Conservation (phyloP, 2,113 vertebrate genomes). For the Rhinolophus ferrumequinum region DNA sequence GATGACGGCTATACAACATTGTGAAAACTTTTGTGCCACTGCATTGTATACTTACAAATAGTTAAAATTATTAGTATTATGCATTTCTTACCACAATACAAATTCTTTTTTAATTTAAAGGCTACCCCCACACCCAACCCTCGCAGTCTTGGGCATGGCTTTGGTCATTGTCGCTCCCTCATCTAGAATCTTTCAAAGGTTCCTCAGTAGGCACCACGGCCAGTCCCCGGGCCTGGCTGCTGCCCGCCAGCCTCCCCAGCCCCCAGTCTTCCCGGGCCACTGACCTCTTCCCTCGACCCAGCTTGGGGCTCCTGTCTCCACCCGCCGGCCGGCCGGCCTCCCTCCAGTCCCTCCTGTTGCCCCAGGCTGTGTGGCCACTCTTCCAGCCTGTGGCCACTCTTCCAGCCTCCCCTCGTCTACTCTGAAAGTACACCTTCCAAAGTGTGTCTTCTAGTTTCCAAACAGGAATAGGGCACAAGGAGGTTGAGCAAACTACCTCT, state of each 20-base stretch:
- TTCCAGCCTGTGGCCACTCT: neutral
- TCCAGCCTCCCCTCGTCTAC: neutral
- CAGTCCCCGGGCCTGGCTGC: neutral
- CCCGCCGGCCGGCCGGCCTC: too few relatives aligned
- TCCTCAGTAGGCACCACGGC: too few relatives aligned
- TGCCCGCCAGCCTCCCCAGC: rapidly evolving
- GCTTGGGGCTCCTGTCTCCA: neutral
- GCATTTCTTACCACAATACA: neutral
- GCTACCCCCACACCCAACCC: neutral
- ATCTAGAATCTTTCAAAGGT: neutral
- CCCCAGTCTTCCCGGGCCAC: neutral
- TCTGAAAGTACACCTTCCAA: neutral
- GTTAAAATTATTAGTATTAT: neutral
- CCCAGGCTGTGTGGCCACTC: neutral
- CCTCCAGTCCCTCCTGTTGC: neutral
- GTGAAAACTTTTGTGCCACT: too few relatives aligned
- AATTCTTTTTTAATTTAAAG: neutral
- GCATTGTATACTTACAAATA: too few relatives aligned
- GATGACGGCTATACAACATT: too few relatives aligned
- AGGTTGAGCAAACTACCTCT: neutral
- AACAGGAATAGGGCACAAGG: neutral
- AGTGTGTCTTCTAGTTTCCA: neutral
- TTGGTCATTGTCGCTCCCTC: neutral
- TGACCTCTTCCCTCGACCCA: neutral
- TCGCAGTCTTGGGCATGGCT: neutral